These are phyloP conservation scores for Bostrychus sinensis DNA, from an alignment of 2,113 vertebrate genomes.

Conservation along the genomic window DNA sequence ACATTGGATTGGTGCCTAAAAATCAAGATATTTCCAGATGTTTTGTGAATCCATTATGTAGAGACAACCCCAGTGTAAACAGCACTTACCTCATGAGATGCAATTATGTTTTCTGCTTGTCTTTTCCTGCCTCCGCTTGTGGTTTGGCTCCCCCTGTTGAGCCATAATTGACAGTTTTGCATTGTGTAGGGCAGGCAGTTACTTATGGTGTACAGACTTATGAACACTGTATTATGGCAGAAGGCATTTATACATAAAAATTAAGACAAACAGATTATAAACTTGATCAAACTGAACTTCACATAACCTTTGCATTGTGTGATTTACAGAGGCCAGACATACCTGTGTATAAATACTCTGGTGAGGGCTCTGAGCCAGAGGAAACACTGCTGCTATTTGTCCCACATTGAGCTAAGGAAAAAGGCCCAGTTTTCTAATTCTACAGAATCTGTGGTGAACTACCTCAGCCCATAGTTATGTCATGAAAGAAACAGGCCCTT, in stretches of 20 bases:
- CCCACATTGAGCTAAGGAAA: conserved; percentile 32
- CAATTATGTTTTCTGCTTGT: not conserved
- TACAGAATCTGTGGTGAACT: conserved; percentile 25
- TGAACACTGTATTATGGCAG: not conserved
- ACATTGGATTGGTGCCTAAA: not conserved
- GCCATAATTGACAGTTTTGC: conserved; percentile 11
- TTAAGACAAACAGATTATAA: not conserved
- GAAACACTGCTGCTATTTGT: conserved; percentile 35
- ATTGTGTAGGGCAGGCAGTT: not conserved
- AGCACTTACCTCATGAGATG: not conserved
- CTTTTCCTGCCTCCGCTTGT: conserved; percentile 11
- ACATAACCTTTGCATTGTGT: conserved; percentile 13
- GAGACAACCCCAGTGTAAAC: not conserved
- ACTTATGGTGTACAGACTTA: not conserved
- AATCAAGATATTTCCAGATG: not conserved
- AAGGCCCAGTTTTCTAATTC: conserved; percentile 22
- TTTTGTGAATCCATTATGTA: not conserved
- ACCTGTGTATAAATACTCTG: conserved; percentile 10
- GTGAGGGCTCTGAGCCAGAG: conserved; percentile 10
- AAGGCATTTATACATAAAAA: not conserved
- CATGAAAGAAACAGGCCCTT: conserved; percentile 47
- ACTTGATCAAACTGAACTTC: conserved; percentile 6
- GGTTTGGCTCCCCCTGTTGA: conserved; percentile 46
- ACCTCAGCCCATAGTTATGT: conserved; percentile 74
- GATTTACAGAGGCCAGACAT: conserved; percentile 11